Percentiles rank a stretch among this genome's conserved stretches.
Evolutionary conservation across 2,888 invertebrate species (phyloP).

Genomic region (Lithosia quadra): DNA sequence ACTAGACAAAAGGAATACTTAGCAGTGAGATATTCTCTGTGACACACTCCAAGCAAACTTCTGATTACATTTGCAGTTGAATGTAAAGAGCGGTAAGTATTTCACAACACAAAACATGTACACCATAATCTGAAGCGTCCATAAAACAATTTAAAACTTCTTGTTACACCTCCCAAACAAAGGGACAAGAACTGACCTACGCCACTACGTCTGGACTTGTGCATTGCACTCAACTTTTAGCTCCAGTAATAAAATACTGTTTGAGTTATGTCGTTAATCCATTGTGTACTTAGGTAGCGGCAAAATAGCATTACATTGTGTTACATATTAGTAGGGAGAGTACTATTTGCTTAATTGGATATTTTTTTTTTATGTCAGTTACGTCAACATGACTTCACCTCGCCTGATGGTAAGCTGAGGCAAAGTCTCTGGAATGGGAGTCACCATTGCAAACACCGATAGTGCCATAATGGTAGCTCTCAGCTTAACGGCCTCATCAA

Average conservation of each 20-base stretch:
- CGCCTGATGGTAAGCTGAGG: too few species aligned
- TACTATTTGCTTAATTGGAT: conserved; percentile 45
- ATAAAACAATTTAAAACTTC: conserved; percentile 10
- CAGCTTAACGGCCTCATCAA: too few species aligned
- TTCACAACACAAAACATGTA: neutral
- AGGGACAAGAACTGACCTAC: conserved; percentile 59
- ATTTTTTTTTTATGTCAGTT: too few species aligned
- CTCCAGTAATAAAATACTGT: conserved; percentile 68
- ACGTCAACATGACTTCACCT: too few species aligned
- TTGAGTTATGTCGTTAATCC: conserved; percentile 76
- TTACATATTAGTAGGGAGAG: conserved; percentile 54
- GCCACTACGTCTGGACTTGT: conserved; percentile 49
- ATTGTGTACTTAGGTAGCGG: conserved; percentile 70
- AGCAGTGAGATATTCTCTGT: neutral
- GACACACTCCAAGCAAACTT: neutral
- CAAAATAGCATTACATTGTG: conserved; percentile 63
- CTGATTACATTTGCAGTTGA: neutral
- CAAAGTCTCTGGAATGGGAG: too few species aligned
- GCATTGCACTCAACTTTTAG: conserved; percentile 64
- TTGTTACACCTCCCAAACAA: conserved; percentile 10
- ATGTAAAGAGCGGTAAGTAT: neutral
- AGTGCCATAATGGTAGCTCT: too few species aligned
- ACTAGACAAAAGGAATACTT: too few species aligned
- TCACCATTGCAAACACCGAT: too few species aligned
- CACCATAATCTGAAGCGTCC: neutral